Conservation (phyloP, 1,140 invertebrate species). For the Ceratina japonica region DNA sequence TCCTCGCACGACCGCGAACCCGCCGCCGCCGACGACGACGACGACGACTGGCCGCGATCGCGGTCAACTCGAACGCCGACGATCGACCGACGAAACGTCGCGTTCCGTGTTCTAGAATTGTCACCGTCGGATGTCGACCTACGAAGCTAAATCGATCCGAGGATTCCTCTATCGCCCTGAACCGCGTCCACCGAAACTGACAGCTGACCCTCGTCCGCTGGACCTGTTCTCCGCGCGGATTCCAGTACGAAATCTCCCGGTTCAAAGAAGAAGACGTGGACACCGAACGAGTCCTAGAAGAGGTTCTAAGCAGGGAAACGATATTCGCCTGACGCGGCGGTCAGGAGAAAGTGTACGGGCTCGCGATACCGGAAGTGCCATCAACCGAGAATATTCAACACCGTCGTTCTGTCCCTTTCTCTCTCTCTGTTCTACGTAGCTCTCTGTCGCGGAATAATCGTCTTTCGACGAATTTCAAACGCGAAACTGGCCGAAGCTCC, state of each 20-base stretch:
- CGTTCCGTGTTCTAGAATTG: constrained; percentile 45
- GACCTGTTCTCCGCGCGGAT: not conserved
- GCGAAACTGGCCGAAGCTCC: no score
- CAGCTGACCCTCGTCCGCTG: not conserved
- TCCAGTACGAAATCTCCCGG: constrained; percentile 17
- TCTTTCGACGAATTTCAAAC: no score
- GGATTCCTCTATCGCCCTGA: constrained; percentile 1
- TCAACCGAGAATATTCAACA: constrained; percentile 60
- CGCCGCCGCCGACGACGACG: constrained; percentile 12
- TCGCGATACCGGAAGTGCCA: constrained; percentile 58
- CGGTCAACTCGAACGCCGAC: not conserved
- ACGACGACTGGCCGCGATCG: not conserved
- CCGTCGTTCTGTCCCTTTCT: constrained; percentile 26
- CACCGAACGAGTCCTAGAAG: not conserved
- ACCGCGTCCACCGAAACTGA: not conserved
- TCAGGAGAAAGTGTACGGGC: constrained; percentile 53
- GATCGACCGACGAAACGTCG: not conserved
- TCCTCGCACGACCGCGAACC: constrained; percentile 10
- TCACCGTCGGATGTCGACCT: constrained; percentile 40
- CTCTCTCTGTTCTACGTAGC: not conserved
- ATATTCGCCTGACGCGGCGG: constrained; percentile 22
- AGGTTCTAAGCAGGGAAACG: constrained; percentile 9
- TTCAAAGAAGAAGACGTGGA: not conserved
- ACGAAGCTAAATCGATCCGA: constrained; percentile 7
- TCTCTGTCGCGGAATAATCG: not conserved